These are phyloP conservation scores for Mastomys natalensis DNA, from an alignment of 2,113 vertebrate genomes.

Conservation along the genomic window DNA sequence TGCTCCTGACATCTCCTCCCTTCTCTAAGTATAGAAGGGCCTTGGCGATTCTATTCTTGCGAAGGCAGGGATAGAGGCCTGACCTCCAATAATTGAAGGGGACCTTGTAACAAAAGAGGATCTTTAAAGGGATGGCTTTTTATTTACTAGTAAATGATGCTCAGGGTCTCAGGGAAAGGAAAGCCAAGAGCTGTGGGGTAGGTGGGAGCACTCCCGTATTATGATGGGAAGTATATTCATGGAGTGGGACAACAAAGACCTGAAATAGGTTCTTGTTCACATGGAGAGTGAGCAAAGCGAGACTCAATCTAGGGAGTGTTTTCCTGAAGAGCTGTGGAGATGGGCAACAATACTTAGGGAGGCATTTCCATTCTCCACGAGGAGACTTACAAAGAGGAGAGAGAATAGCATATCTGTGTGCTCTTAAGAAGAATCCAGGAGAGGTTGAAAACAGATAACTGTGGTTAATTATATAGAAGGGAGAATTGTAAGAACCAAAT, in stretches of 20 bases:
- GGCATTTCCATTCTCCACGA: neutral
- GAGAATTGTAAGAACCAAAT: neutral
- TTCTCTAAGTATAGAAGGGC: too few species aligned
- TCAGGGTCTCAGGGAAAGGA: neutral
- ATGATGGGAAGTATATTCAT: too few species aligned
- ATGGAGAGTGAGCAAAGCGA: neutral
- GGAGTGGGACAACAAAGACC: neutral
- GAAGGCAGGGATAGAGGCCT: too few species aligned
- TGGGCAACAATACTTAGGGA: neutral
- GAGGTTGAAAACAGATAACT: conserved; percentile 1
- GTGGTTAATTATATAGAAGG: neutral
- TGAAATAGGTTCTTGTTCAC: neutral
- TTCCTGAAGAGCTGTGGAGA: neutral
- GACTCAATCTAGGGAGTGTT: neutral
- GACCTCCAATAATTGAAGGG: too few species aligned
- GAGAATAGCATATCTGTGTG: neutral
- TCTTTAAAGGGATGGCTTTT: neutral
- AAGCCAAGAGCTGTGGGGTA: neutral
- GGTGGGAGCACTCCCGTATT: neutral
- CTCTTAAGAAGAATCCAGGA: neutral
- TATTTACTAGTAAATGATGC: neutral
- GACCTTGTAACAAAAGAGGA: neutral
- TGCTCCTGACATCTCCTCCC: too few species aligned
- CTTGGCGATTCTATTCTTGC: too few species aligned
- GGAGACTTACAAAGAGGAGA: neutral